phyloP scores from a whole-genome alignment of 2,113 vertebrate species.

The Ammodytes dubius region DNA sequence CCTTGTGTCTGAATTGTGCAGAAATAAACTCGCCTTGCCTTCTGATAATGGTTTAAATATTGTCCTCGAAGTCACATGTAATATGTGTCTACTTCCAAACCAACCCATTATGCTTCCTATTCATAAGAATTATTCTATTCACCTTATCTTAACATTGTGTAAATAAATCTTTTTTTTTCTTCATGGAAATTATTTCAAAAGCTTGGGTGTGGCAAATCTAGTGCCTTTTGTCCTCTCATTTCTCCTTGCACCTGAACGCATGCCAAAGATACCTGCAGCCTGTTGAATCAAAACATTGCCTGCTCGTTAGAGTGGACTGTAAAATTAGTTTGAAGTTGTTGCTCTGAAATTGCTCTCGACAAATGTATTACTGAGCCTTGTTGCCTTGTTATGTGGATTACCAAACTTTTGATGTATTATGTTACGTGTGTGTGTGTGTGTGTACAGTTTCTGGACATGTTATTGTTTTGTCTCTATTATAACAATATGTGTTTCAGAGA shows the following conservation, averaged over 20 bases:
- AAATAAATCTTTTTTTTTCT: too few species aligned
- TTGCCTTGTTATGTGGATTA: slow-evolving; percentile 31
- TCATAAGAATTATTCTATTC: too few species aligned
- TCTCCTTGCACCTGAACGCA: slow-evolving; percentile 9
- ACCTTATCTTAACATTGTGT: too few species aligned
- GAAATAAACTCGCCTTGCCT: too few species aligned
- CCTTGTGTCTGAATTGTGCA: too few species aligned
- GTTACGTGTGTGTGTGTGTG: background rate
- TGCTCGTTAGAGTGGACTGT: slow-evolving; percentile 13
- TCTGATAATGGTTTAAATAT: background rate
- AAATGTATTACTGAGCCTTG: slow-evolving; percentile 6
- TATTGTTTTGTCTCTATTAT: background rate
- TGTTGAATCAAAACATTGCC: too few species aligned
- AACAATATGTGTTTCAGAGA: background rate
- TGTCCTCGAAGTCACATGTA: background rate
- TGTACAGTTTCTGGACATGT: too few species aligned
- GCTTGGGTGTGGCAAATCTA: background rate
- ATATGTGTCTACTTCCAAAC: background rate
- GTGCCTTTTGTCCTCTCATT: background rate
- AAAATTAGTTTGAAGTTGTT: slow-evolving; percentile 26
- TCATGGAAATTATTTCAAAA: background rate
- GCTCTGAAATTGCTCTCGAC: slow-evolving; percentile 18
- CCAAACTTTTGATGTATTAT: slow-evolving; percentile 6
- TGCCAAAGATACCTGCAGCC: background rate
- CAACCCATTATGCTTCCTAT: too few species aligned